A percentile compares a stretch with the other conserved stretches of the same genome.
phyloP scores from a whole-genome alignment of 2,888 invertebrate genomes.

The Drosophila setosimentum region DNA sequence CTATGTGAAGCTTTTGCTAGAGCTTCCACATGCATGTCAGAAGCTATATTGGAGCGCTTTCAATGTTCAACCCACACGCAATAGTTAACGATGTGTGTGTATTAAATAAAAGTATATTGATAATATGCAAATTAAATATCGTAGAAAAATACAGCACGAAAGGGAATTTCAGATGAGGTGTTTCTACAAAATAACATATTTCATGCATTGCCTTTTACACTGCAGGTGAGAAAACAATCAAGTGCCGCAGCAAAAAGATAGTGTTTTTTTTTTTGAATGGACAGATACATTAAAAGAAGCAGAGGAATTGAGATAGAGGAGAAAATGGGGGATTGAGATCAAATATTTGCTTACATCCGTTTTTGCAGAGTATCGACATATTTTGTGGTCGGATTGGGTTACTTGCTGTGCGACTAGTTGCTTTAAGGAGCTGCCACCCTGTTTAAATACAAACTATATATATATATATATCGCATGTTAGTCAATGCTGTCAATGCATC shows the following conservation, averaged over 20 bases:
- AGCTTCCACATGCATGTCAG: not conserved
- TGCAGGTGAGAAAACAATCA: constrained; percentile 59
- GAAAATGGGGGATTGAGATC: constrained; percentile 4
- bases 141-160: not conserved
- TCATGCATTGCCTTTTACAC: not conserved
- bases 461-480: constrained; percentile 42
- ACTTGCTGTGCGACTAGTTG: constrained; percentile 44
- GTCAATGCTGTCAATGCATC: constrained; percentile 69
- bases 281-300: constrained; percentile 2
- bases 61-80: not conserved
- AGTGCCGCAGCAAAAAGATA: constrained; percentile 36
- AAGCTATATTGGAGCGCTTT: not conserved
- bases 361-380: constrained; percentile 44
- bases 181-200: not conserved
- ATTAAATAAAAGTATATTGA: not conserved
- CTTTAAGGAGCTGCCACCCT: constrained; percentile 44
- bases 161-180: constrained; percentile 24
- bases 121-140: not conserved
- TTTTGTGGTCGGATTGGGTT: constrained; percentile 63
- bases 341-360: constrained; percentile 69
- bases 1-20: not conserved
- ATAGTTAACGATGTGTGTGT: not conserved
- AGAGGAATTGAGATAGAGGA: not conserved
- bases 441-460: constrained; percentile 7
- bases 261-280: constrained; percentile 37